These are phyloP conservation scores for Phoxinus dragarum DNA, from an alignment of 2,797 vertebrate genomes.

Conservation along the genomic window DNA sequence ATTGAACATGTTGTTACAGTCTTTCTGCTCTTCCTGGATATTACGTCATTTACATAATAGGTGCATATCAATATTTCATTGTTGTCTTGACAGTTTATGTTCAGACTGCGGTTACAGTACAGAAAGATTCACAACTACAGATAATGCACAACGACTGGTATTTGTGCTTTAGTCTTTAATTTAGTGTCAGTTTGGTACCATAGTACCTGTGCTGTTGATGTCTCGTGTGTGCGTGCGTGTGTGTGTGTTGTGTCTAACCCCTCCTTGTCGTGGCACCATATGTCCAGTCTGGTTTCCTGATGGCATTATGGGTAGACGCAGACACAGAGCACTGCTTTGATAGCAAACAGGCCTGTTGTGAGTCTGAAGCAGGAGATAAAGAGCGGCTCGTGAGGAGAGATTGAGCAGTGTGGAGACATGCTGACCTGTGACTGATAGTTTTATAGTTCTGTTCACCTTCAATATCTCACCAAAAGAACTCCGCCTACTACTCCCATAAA, in stretches of 20 bases:
- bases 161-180: neutral
- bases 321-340: neutral
- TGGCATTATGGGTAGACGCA: constrained; percentile 58
- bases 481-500: neutral
- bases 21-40: neutral
- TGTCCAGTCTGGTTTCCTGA: constrained; percentile 59
- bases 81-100: neutral
- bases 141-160: neutral
- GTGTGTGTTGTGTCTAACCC: constrained; percentile 12
- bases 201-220: neutral
- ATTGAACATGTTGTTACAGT: neutral
- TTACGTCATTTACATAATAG: neutral
- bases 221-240: neutral
- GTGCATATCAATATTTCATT: neutral
- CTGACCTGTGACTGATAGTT: neutral
- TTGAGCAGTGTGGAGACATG: neutral
- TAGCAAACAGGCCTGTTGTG: constrained; percentile 52
- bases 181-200: neutral
- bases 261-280: constrained; percentile 59
- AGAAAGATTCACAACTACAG: neutral
- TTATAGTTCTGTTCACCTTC: neutral
- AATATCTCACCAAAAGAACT: neutral
- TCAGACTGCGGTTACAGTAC: neutral
- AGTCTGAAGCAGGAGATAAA: constrained; percentile 1
- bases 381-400: neutral